A percentile compares a stretch with the other conserved stretches of the same genome.
phyloP scores from a whole-genome alignment of 2,113 vertebrate species.

The Alligator mississippiensis region DNA sequence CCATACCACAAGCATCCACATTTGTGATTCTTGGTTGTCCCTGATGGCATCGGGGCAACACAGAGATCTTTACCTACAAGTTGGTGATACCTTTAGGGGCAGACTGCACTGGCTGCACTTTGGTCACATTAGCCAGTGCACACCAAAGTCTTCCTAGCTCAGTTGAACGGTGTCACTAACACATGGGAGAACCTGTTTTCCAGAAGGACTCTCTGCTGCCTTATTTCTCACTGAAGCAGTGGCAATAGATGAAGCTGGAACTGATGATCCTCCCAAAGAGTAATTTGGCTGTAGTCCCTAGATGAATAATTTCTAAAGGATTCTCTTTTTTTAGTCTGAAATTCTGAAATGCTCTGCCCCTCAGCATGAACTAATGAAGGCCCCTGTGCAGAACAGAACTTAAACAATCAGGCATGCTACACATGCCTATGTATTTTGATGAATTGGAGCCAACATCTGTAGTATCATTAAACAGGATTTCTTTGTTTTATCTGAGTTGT shows the following conservation, averaged over 20 bases:
- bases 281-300: background rate
- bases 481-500: background rate
- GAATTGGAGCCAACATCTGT: background rate
- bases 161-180: background rate
- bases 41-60: background rate
- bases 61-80: background rate
- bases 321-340: background rate
- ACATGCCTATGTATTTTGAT: background rate
- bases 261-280: accelerated
- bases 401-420: background rate
- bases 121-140: background rate
- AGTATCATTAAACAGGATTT: background rate
- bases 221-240: accelerated
- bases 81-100: background rate
- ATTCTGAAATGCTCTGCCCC: background rate
- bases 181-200: background rate
- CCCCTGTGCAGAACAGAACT: background rate
- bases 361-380: background rate
- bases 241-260: background rate
- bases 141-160: background rate
- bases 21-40: background rate
- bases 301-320: background rate
- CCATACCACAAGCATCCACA: background rate
- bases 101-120: background rate
- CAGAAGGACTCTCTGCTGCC: background rate